These are phyloP conservation scores for Myanophis thanlyinensis DNA, from an alignment of 2,113 vertebrate species.

Conservation along the genomic window DNA sequence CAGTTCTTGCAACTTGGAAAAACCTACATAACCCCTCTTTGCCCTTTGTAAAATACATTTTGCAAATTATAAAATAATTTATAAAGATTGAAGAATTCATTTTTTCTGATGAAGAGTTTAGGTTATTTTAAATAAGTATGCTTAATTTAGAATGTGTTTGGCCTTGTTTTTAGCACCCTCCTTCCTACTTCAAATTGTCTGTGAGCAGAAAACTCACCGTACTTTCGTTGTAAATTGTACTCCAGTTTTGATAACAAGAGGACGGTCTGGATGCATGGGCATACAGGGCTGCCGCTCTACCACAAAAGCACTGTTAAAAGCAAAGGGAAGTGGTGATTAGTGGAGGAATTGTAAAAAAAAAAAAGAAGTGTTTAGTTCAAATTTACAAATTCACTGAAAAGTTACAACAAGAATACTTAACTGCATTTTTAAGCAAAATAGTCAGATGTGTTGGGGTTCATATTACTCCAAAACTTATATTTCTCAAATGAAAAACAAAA, in stretches of 20 bases:
- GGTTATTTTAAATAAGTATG: not conserved
- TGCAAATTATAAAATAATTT: not conserved
- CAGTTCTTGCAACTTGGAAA: not conserved
- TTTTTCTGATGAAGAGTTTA: not conserved
- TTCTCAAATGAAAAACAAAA: not conserved
- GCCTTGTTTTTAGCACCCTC: fast-evolving
- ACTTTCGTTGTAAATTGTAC: constrained; percentile 99
- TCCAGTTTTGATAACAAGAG: constrained; percentile 95
- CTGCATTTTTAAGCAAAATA: not conserved
- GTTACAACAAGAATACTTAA: not conserved
- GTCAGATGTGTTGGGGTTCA: not conserved
- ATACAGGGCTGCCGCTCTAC: constrained; percentile 98
- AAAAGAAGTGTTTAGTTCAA: fast-evolving
- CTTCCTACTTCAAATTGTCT: fast-evolving
- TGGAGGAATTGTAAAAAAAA: not conserved
- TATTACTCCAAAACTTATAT: not conserved
- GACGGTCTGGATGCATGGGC: constrained; percentile 99
- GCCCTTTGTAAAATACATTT: not conserved
- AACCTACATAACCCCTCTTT: not conserved
- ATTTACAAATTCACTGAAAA: not conserved
- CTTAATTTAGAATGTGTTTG: fast-evolving
- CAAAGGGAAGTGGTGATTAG: not conserved
- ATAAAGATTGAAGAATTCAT: not conserved
- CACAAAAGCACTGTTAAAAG: constrained; percentile 84
- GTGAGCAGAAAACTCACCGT: constrained; percentile 71